Base-by-base conservation (phyloP, 2,888 invertebrate species). In the Steinernema carpocapsae region DNA sequence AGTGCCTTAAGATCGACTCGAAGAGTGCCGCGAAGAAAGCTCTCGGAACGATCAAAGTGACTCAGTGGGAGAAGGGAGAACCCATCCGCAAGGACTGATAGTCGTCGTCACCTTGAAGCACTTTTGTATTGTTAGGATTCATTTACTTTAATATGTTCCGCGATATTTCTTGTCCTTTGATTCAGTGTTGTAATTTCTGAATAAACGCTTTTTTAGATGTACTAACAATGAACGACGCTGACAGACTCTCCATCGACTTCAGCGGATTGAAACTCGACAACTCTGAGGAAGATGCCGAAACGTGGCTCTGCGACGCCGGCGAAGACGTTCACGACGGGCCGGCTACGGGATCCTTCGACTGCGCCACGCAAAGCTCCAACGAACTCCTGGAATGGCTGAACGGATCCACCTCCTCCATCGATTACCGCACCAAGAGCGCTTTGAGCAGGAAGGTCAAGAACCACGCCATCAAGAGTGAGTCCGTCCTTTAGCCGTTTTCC, bases 1-100 rank as follows among this genome's bases (percentile, higher is more conserved):
- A 92, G 87, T 91, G 94, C 17, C 88, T 96, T 82, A 95, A 95
- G 88, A 88, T 92, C 24, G 45, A 73, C n/a, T 51, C 70, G 7
- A 76, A 43, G 29, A 77, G 76, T 22, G 71, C 37, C 29, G 7
- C n/a, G 26, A 64, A 64, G 64, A 64, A 64, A 29, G 26, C 12
- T 4, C 64, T 12, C 17, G 64, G 29, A 17, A 32, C 64, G 37
- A 10, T 64, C 26, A 64, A 64, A 37, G 32, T 64, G 17, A 64
- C 64, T 32, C 64, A 26, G 19, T 64, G 64, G 64, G 32, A 64
- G 64, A 64, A 64, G 29, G 64, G 64, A 64, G 64, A 64, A 32
- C 64, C 64, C 32, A 7, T 64, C 10, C 24, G 29, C 29, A 64
- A 64, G 64, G 64, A 64, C 17, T 64, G 64, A 64, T 64, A 19